Percentiles rank a stretch among this genome's conserved stretches.
Evolutionary conservation across 2,888 invertebrate species (phyloP).

Genomic region (Drosophila phalerata): DNA sequence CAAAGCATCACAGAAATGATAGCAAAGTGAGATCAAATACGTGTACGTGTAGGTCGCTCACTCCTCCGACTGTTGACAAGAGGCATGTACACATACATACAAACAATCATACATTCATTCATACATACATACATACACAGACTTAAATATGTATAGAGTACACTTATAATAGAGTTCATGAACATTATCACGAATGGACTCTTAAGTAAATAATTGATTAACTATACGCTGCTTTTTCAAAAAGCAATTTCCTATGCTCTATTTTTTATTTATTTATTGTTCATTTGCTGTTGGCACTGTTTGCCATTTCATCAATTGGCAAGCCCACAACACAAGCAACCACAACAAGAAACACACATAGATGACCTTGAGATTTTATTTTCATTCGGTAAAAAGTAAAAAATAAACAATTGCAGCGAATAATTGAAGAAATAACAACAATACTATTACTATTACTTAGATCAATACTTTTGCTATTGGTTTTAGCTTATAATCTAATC

Average conservation of each 20-base stretch:
- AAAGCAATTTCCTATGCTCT: constrained; percentile 44
- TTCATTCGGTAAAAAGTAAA: constrained; percentile 30
- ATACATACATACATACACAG: not conserved
- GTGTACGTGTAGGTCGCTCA: constrained; percentile 15
- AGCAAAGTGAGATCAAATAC: constrained; percentile 51
- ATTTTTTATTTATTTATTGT: constrained; percentile 29
- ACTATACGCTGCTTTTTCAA: constrained; percentile 28
- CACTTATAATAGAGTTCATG: constrained; percentile 41
- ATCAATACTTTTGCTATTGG: not conserved
- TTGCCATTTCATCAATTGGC: constrained; percentile 50
- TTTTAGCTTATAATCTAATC: constrained; percentile 1
- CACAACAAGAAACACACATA: constrained; percentile 7
- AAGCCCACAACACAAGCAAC: constrained; percentile 30
- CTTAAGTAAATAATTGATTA: constrained; percentile 32
- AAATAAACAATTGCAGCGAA: not conserved
- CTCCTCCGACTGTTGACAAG: constrained; percentile 10
- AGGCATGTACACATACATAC: not conserved
- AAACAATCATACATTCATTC: not conserved
- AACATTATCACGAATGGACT: constrained; percentile 47
- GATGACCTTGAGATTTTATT: constrained; percentile 50
- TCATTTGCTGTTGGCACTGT: constrained; percentile 28
- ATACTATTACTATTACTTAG: not conserved
- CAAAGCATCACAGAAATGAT: constrained; percentile 34
- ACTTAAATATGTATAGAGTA: not conserved
- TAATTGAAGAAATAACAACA: constrained; percentile 7